Conservation (phyloP, 92 coral and sea anemone genomes). For the Muricea muricata region DNA sequence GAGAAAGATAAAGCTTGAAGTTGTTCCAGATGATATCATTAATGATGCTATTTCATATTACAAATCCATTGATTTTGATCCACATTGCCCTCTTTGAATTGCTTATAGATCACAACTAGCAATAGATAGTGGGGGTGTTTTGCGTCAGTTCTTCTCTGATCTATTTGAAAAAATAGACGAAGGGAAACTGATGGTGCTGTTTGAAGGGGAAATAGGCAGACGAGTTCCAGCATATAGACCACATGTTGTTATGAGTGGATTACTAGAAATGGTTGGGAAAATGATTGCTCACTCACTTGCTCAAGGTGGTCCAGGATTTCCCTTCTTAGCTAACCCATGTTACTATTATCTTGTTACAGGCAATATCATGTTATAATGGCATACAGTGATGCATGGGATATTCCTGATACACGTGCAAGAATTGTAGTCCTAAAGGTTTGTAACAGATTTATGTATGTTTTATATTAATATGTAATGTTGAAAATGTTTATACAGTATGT, state of each 20-base stretch:
- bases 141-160: constrained; percentile 10
- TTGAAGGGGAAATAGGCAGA: constrained; percentile 57
- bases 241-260: constrained; percentile 60
- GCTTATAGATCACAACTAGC: constrained; percentile 9
- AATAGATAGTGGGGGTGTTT: constrained; percentile 36
- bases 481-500: too few species aligned
- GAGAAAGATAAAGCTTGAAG: constrained; percentile 15
- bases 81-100: constrained; percentile 29
- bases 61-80: constrained; percentile 8
- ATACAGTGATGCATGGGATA: constrained; percentile 64
- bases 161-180: constrained; percentile 14
- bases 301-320: background rate
- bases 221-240: constrained; percentile 62
- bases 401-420: constrained; percentile 67
- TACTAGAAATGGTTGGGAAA: too few species aligned
- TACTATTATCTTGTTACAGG: constrained; percentile 72
- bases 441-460: too few species aligned
- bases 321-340: background rate
- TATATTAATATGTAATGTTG: too few species aligned
- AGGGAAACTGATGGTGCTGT: constrained; percentile 8
- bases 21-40: constrained; percentile 1
- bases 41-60: constrained; percentile 9
- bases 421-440: constrained; percentile 47
- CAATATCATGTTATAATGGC: constrained; percentile 70
- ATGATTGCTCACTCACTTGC: background rate